Evolutionary conservation across 1,140 invertebrate genomes (phyloP), one percentile per base, ranked within the genome.

Genomic region (Galleria mellonella): DNA sequence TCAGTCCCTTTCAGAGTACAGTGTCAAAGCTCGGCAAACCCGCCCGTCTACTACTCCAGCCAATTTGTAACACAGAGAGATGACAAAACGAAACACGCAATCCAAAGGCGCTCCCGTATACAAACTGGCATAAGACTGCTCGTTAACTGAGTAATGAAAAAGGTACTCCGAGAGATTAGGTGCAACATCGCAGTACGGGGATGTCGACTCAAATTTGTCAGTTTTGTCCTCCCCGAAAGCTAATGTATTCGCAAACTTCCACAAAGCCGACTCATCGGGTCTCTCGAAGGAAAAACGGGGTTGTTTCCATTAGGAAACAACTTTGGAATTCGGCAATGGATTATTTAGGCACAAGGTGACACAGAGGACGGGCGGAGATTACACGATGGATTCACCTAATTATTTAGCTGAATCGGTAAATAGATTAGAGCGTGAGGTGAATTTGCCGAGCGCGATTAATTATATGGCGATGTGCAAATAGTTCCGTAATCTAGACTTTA

Each of bases 181-280:
- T 8, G 17, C 29, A 27, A 23, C 14, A 17, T 15, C 35, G 28
- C 51, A 14, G 40, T 43, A 51, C 55, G 55, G 51, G 17, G 45
- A 42, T 38, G 67, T 65, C 69, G 55, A 55, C 45, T 63, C 58
- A 47, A 68, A 75, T 78, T 76, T 75, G 71, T 79, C 72, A 76
- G 62, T 66, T 62, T 47, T 57, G 65, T 65, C 50, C 55, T 43
- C 62, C 48, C 55, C 48, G 14, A 52, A 71, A 55, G 71, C 67
- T 76, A 79, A 79, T 79, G 71, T 79, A 79, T 79, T 79, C 75
- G 33, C 49, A 56, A 72, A 79, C 71, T 79, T 75, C 55, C 54
- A 65, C 51, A 67, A 69, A 71, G 72, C 64, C 71, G 44, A 66
- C 62, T 71, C 60, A 55, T 49, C 47, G 56, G 51, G 60, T 31